A percentile compares a stretch with the other conserved stretches of the same genome.
Conservation (phyloP, 2,888 invertebrate genomes). For the Athripsodes cinereus region DNA sequence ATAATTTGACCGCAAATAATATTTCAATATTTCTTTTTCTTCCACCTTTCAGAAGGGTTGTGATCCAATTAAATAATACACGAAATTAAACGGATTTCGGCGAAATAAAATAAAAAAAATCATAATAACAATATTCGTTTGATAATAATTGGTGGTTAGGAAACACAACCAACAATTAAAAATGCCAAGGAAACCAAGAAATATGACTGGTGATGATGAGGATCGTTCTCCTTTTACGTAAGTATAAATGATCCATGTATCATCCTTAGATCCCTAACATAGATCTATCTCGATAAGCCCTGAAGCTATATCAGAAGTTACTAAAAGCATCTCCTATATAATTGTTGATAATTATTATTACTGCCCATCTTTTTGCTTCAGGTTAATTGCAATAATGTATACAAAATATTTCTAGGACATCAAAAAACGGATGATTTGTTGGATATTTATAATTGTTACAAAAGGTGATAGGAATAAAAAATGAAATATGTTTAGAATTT, state of each 20-base stretch:
- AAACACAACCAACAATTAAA: slow-evolving; percentile 24
- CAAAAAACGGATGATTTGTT: slow-evolving; percentile 2
- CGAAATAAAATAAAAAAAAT: slow-evolving; percentile 13
- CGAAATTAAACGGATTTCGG: neutral
- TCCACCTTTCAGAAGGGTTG: neutral
- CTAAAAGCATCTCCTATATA: slow-evolving; percentile 24
- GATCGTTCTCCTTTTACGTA: slow-evolving; percentile 5
- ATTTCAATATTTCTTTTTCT: no score
- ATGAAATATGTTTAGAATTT: neutral
- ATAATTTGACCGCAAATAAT: no score
- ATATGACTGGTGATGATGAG: slow-evolving; percentile 21
- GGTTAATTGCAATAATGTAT: slow-evolving; percentile 16
- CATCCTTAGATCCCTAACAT: slow-evolving; percentile 1
- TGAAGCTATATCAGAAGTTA: slow-evolving; percentile 25
- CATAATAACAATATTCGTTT: slow-evolving; percentile 16
- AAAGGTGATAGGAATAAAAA: neutral
- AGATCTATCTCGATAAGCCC: slow-evolving; percentile 19
- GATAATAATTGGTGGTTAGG: slow-evolving; percentile 22
- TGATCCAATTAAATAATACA: neutral
- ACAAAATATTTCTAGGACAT: neutral
- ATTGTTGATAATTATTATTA: slow-evolving; percentile 23
- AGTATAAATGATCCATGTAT: slow-evolving; percentile 1
- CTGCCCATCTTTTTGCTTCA: neutral
- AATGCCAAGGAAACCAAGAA: slow-evolving; percentile 19
- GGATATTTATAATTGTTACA: slow-evolving; percentile 3